These are phyloP conservation scores for Gymnoscopelus microlampas DNA, from an alignment of 2,797 vertebrate species.

Conservation along the genomic window DNA sequence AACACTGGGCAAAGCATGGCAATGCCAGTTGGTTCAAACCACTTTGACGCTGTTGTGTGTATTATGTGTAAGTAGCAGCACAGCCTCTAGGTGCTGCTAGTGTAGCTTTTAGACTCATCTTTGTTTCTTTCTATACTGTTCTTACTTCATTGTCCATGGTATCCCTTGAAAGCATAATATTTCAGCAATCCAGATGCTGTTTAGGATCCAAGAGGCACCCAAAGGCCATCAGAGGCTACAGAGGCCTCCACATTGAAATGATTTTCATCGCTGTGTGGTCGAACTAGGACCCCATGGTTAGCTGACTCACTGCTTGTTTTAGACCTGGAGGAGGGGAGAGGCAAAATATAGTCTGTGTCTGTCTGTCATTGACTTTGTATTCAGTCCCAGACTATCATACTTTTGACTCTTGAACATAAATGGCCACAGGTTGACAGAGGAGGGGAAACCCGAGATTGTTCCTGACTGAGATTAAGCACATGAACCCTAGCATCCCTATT, in stretches of 20 bases:
- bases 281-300: constrained; percentile 50
- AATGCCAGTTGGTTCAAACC: no score
- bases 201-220: not conserved
- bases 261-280: constrained; percentile 54
- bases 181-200: not conserved
- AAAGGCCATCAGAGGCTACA: constrained; percentile 15
- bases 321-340: constrained; percentile 53
- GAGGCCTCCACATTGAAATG: constrained; percentile 31
- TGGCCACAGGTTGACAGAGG: constrained; percentile 79
- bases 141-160: not conserved
- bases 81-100: no score
- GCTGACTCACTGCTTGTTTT: constrained; percentile 45
- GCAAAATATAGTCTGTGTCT: constrained; percentile 43
- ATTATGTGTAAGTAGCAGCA: no score
- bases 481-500: no score
- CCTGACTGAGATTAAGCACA: constrained; percentile 55
- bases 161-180: not conserved
- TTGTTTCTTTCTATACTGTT: no score
- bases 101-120: no score
- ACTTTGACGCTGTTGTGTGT: no score
- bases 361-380: constrained; percentile 66
- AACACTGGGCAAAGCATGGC: no score
- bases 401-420: constrained; percentile 70
- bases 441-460: constrained; percentile 81
- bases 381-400: constrained; percentile 68